phyloP scores from a whole-genome alignment of 2,797 vertebrate species.

The Aratinga solstitialis region DNA sequence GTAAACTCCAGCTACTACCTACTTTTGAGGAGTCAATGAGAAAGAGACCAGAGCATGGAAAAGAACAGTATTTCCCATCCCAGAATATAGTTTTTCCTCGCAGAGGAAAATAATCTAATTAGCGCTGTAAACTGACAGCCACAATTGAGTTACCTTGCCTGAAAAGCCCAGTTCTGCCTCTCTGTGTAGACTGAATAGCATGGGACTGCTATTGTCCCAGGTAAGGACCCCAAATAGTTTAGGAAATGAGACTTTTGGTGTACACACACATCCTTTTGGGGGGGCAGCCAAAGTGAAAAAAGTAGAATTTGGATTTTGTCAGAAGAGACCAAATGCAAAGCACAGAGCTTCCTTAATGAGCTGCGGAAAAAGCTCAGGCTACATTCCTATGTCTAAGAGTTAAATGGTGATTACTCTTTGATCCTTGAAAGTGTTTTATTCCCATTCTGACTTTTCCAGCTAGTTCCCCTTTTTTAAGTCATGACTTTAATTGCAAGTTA shows the following conservation, averaged over 20 bases:
- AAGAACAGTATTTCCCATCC: not conserved
- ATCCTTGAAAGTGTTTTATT: constrained; percentile 11
- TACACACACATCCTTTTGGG: not conserved
- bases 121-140: not conserved
- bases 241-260: not conserved
- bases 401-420: not conserved
- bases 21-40: not conserved
- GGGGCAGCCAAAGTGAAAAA: not conserved
- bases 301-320: not conserved
- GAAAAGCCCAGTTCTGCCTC: not conserved
- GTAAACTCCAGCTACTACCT: not conserved
- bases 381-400: not conserved
- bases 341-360: not conserved
- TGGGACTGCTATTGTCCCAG: not conserved
- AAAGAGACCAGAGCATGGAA: not conserved
- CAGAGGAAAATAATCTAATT: not conserved
- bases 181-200: not conserved
- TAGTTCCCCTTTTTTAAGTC: not conserved
- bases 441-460: not conserved
- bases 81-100: fast-evolving
- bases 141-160: not conserved
- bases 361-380: not conserved
- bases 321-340: not conserved
- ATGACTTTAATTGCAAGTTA: constrained; percentile 61
- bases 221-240: not conserved